Percentiles rank a stretch among this genome's conserved stretches.
These are phyloP conservation scores for Pardosa pseudoannulata DNA, from an alignment of 2,888 invertebrate species.

Conservation along the genomic window DNA sequence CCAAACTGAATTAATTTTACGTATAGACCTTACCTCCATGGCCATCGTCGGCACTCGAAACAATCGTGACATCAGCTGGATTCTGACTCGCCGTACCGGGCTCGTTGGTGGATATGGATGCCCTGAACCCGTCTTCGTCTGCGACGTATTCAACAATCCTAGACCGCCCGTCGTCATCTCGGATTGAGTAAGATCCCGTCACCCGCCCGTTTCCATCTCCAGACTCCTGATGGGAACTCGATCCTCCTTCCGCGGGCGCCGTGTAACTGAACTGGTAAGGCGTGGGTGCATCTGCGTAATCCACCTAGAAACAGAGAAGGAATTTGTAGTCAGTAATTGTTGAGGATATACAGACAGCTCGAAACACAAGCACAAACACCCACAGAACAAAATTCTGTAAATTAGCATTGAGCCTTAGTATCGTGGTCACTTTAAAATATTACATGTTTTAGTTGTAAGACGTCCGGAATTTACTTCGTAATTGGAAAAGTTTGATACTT, in stretches of 20 bases:
- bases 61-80: constrained; percentile 62
- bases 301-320: background rate
- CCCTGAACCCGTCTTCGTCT: constrained; percentile 73
- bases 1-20: too few relatives aligned
- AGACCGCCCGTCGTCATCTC: constrained; percentile 71
- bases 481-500: too few relatives aligned
- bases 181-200: constrained; percentile 70
- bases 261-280: constrained; percentile 65
- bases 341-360: too few relatives aligned
- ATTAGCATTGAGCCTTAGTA: too few relatives aligned
- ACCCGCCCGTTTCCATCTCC: constrained; percentile 71
- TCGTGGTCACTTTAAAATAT: too few relatives aligned
- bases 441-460: too few relatives aligned
- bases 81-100: constrained; percentile 69
- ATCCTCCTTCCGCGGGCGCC: constrained; percentile 57
- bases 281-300: constrained; percentile 11
- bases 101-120: constrained; percentile 73
- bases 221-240: constrained; percentile 57
- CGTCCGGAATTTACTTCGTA: too few relatives aligned
- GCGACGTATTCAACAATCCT: constrained; percentile 74
- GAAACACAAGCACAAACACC: too few relatives aligned
- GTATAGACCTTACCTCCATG: background rate
- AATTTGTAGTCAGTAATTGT: too few relatives aligned
- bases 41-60: constrained; percentile 51
- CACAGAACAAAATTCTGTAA: too few relatives aligned